Base-by-base conservation (phyloP, 1,140 invertebrate species). In the Tetragnatha versicolor region DNA sequence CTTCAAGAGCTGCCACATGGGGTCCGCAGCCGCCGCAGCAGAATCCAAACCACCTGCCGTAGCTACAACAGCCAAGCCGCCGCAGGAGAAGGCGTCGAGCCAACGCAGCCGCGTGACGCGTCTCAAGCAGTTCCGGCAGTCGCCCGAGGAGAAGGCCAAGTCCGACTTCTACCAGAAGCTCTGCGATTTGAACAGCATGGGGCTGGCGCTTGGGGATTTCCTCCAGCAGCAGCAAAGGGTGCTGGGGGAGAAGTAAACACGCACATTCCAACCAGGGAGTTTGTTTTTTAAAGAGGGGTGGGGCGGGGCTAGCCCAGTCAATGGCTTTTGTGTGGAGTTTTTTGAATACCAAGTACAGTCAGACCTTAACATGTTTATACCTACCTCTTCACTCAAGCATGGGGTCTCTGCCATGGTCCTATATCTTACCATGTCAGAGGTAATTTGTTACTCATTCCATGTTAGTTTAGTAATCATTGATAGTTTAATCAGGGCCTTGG, bases 181-280 rank as follows among this genome's bases (percentile, higher is more conserved):
- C 33, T 79, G 65, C 20, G 76, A 79, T 47, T 51, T 79, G n/a
- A 68, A 49, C 22, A 79, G 69, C 6, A 79, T 79, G 76, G 65
- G 76, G 20, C 17, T 79, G 10, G 47, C 76, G 60, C 22, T 79
- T 5, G 63, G 76, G 25, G 76, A 79, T 29, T 79, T 79, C 47
- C 20, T 79, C 25, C 76, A 68, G n/a, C 76, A 68, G 35, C 75
- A 12, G 29, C 53, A 22, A 17, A 65, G 31, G 55, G 66, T n/a
- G n/a, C n/a, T n/a, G 33, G 10, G 51, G 17, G 60, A 66, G 20
- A 77, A 65, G 39, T 65, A 17, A 77, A 49, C 72, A 77, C 73
- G 61, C 73, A 77, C 73, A 77, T 66, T 65, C 61, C 61, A 60
- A 12, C 47, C 29, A 25, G 22, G 7, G 14, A 45, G 39, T 45